Conservation (phyloP, 2,797 vertebrate genomes). For the Falco cherrug region DNA sequence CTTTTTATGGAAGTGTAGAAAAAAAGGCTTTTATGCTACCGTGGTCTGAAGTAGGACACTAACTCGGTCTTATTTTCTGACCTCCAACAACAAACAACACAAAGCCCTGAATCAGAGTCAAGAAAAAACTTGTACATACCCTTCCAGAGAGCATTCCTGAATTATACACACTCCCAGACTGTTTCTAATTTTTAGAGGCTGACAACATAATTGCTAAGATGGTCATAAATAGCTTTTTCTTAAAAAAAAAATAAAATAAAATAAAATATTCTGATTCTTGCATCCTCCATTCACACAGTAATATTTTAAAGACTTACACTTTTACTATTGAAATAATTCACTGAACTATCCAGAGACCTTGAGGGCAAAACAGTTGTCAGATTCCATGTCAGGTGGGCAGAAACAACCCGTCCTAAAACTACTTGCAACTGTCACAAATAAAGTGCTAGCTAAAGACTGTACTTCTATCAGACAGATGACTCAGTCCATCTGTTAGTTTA, state of each 20-base stretch:
- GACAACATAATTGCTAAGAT: slow-evolving; percentile 35
- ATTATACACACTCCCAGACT: neutral
- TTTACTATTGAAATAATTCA: slow-evolving; percentile 31
- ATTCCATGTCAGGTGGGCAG: neutral
- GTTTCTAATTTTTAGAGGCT: slow-evolving; percentile 51
- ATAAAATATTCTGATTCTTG: neutral
- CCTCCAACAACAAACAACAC: neutral
- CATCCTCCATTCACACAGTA: neutral
- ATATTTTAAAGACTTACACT: neutral
- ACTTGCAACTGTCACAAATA: slow-evolving; percentile 42
- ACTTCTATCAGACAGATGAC: slow-evolving; percentile 62
- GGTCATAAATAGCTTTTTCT: slow-evolving; percentile 34
- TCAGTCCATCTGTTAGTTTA: slow-evolving; percentile 53
- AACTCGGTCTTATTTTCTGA: neutral
- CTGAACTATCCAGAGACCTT: neutral
- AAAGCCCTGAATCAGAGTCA: neutral
- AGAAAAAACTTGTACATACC: neutral
- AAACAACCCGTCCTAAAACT: slow-evolving; percentile 23
- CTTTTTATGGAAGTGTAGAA: slow-evolving; percentile 22
- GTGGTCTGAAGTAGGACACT: neutral
- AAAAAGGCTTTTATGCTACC: neutral
- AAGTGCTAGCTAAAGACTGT: slow-evolving; percentile 23
- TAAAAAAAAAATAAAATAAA: neutral
- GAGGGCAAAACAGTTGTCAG: slow-evolving; percentile 28
- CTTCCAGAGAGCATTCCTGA: slow-evolving; percentile 39